Percentiles rank a stretch among this genome's conserved stretches.
phyloP scores from a whole-genome alignment of 2,888 invertebrate genomes.

The Macaria liturata region DNA sequence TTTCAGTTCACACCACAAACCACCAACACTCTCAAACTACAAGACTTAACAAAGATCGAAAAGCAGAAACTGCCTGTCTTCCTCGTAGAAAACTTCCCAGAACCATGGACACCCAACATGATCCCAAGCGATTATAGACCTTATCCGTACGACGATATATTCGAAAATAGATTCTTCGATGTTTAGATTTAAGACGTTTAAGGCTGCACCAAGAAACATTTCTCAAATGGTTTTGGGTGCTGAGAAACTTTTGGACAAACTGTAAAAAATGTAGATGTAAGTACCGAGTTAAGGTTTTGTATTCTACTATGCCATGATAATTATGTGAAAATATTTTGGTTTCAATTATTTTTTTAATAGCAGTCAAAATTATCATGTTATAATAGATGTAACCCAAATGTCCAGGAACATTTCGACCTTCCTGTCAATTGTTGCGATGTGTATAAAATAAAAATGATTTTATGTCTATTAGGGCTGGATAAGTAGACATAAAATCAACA shows the following conservation, averaged over 20 bases:
- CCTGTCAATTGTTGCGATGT: constrained; percentile 31
- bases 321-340: too few species aligned
- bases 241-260: constrained; percentile 13
- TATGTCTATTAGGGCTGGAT: constrained; percentile 56
- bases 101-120: constrained; percentile 45
- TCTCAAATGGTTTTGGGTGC: constrained; percentile 3
- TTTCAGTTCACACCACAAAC: constrained; percentile 43
- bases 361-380: too few species aligned
- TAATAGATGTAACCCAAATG: constrained; percentile 2
- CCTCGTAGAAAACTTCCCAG: constrained; percentile 50
- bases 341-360: too few species aligned
- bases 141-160: constrained; percentile 48
- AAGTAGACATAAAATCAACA: constrained; percentile 41
- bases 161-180: constrained; percentile 46
- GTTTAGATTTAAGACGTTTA: constrained; percentile 14
- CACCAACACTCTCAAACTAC: constrained; percentile 38
- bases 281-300: too few species aligned
- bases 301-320: too few species aligned
- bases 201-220: constrained; percentile 20
- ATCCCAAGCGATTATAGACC: constrained; percentile 50
- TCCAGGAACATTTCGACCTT: constrained; percentile 19
- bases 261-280: constrained; percentile 16
- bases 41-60: constrained; percentile 30
- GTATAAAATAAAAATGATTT: constrained; percentile 29
- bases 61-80: constrained; percentile 44